phyloP scores from a whole-genome alignment of 2,888 invertebrate genomes.

The Tenthredo livida region DNA sequence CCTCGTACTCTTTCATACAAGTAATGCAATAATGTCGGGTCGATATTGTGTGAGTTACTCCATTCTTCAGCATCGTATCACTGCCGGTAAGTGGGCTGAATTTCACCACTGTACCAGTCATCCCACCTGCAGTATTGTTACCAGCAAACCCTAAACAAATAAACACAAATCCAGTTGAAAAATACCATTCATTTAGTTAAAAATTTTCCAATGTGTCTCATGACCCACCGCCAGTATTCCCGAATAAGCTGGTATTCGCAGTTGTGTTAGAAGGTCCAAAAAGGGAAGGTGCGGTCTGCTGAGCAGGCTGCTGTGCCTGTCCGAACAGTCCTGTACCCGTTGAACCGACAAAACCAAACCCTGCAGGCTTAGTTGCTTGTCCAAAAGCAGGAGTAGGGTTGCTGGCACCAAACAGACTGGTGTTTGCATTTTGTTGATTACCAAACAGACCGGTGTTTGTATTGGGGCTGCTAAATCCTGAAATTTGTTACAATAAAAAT shows the following conservation, averaged over 20 bases:
- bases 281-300: conserved; percentile 73
- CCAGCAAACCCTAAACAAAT: conserved; percentile 68
- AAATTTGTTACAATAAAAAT: conserved; percentile 34
- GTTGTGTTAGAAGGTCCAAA: conserved; percentile 80
- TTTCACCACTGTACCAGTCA: conserved; percentile 89
- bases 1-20: conserved; percentile 99
- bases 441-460: conserved; percentile 76
- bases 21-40: conserved; percentile 98
- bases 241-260: conserved; percentile 78
- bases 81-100: conserved; percentile 93
- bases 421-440: conserved; percentile 79
- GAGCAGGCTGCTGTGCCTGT: conserved; percentile 77
- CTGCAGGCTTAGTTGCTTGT: conserved; percentile 80
- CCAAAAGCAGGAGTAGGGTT: conserved; percentile 83
- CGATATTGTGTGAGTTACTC: conserved; percentile 90
- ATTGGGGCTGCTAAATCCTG: conserved; percentile 75
- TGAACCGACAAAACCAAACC: conserved; percentile 83
- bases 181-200: background rate
- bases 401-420: conserved; percentile 82
- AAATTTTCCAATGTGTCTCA: background rate
- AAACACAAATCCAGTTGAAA: conserved; percentile 23
- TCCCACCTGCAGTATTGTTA: conserved; percentile 73
- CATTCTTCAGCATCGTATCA: conserved; percentile 95
- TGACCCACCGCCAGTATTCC: conserved; percentile 69
- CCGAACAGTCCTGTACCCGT: conserved; percentile 83